These are phyloP conservation scores for Syngnathoides biaculeatus DNA, from an alignment of 2,113 vertebrate species.

Conservation along the genomic window DNA sequence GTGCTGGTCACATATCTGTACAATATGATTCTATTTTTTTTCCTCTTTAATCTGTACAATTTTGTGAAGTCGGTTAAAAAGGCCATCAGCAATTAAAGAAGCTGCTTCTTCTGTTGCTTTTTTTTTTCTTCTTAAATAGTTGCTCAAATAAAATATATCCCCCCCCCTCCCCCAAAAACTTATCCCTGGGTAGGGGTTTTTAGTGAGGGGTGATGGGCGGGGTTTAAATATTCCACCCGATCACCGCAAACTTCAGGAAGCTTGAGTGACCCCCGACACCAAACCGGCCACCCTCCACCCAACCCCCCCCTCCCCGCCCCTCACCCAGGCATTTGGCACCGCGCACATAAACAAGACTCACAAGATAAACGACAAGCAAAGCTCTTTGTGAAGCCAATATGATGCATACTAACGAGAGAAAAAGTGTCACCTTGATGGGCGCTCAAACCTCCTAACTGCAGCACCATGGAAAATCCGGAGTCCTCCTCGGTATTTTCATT, in stretches of 20 bases:
- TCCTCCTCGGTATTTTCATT: constrained; percentile 80
- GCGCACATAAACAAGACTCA: constrained; percentile 99
- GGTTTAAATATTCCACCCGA: constrained; percentile 77
- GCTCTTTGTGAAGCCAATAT: constrained; percentile 97
- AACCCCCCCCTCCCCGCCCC: constrained; percentile 62
- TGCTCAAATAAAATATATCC: constrained; percentile 91
- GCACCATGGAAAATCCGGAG: constrained; percentile 90
- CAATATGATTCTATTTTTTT: constrained; percentile 91
- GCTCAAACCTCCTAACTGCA: constrained; percentile 83
- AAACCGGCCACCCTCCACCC: constrained; percentile 51
- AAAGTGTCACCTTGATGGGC: constrained; percentile 88
- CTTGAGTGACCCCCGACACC: no score
- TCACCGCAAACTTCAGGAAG: constrained; percentile 49
- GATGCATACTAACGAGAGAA: constrained; percentile 99
- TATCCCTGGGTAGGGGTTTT: constrained; percentile 18
- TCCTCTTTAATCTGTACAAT: constrained; percentile 88
- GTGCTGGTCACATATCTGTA: constrained; percentile 99
- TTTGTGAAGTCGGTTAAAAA: constrained; percentile 99
- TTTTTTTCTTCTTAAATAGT: constrained; percentile 72
- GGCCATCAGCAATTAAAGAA: constrained; percentile 99
- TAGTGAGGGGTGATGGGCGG: constrained; percentile 21
- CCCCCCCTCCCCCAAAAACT: constrained; percentile 76
- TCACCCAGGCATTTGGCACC: constrained; percentile 93
- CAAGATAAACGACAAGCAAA: constrained; percentile 99
- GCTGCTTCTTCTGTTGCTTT: constrained; percentile 79